phyloP scores from a whole-genome alignment of 2,113 vertebrate species.

The Smithornis capensis region DNA sequence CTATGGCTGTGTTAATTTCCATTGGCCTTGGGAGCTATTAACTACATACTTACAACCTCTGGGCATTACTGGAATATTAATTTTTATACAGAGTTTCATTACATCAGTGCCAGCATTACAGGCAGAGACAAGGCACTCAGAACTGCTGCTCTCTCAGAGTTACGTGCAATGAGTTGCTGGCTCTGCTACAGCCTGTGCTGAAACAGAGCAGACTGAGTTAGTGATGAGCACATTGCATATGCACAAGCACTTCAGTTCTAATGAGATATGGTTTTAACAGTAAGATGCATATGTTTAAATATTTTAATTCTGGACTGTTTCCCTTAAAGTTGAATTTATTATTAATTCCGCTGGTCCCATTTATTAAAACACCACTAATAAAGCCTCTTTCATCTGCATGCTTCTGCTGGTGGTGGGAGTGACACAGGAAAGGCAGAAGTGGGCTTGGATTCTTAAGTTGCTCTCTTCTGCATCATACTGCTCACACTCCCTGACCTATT shows the following conservation, averaged over 20 bases:
- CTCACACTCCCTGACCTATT: constrained; percentile 28
- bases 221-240: neutral
- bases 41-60: constrained; percentile 60
- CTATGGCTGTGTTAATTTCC: constrained; percentile 54
- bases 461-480: neutral
- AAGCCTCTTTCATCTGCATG: neutral
- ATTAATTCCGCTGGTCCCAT: neutral
- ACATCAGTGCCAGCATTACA: neutral
- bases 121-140: neutral
- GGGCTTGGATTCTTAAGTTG: neutral
- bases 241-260: neutral
- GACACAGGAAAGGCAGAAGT: neutral
- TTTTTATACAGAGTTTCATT: constrained; percentile 42
- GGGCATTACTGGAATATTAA: constrained; percentile 63
- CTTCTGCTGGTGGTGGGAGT: neutral
- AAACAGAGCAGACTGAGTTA: neutral
- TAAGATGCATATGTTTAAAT: neutral
- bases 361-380: neutral
- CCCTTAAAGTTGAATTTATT: neutral
- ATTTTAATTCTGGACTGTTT: neutral
- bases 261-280: neutral
- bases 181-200: neutral
- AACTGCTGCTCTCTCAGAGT: neutral
- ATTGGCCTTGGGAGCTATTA: constrained; percentile 66
- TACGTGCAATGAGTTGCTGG: neutral